A percentile compares a stretch with the other conserved stretches of the same genome.
Conservation (phyloP, 2,113 vertebrate species). For the Lampris megalopsis region DNA sequence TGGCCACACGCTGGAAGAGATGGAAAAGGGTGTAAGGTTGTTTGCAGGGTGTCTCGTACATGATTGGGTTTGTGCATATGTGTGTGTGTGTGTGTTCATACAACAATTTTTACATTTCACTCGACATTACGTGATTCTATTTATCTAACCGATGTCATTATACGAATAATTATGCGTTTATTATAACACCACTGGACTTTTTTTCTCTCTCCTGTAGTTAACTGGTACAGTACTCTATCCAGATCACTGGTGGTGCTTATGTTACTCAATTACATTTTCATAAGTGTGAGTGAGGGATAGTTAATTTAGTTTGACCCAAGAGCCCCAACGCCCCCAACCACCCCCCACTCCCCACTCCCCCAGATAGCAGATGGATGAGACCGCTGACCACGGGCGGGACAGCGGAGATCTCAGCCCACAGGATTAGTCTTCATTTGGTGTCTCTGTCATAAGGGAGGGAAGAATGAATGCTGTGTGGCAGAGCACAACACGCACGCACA, state of each 20-base stretch:
- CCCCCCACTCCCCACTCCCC: slow-evolving; percentile 30
- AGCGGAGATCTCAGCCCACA: slow-evolving; percentile 71
- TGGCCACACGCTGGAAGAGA: slow-evolving; percentile 13
- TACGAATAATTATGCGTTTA: too few relatives aligned
- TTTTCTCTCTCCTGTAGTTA: too few relatives aligned
- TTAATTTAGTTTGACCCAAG: slow-evolving; percentile 75
- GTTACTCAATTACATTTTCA: slow-evolving; percentile 79
- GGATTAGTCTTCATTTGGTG: slow-evolving; percentile 88
- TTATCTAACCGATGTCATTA: too few relatives aligned
- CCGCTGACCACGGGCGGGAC: slow-evolving; percentile 67
- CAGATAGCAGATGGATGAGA: slow-evolving; percentile 71
- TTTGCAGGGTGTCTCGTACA: too few relatives aligned
- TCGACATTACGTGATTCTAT: too few relatives aligned
- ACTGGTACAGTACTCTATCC: slow-evolving; percentile 26
- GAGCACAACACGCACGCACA: slow-evolving; percentile 80
- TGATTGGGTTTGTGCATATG: not conserved
- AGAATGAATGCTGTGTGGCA: slow-evolving; percentile 83
- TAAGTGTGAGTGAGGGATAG: slow-evolving; percentile 72
- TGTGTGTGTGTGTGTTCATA: too few relatives aligned
- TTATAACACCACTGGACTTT: too few relatives aligned
- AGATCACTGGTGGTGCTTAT: slow-evolving; percentile 65
- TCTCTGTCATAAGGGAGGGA: slow-evolving; percentile 87
- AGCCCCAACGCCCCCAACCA: slow-evolving; percentile 40
- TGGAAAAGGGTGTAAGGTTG: not conserved
- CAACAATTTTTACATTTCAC: too few relatives aligned